Evolutionary conservation across 2,888 invertebrate species (phyloP), one percentile per base, ranked within the genome.

Genomic region (Molanna angustata): DNA sequence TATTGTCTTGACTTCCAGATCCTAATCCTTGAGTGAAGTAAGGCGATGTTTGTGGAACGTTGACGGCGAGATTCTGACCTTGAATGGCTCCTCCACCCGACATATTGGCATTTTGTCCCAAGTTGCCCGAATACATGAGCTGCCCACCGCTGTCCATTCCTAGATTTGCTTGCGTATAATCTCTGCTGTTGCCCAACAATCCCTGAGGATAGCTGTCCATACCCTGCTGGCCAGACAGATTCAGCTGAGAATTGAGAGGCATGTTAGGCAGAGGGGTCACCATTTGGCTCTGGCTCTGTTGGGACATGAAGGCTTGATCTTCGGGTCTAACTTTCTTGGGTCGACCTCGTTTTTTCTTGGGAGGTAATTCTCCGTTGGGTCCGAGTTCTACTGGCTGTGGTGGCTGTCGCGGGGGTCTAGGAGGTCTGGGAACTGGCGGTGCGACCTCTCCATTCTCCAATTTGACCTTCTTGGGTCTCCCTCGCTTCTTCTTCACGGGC

Each of bases 301-400:
- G 27, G 40, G 45, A 27, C 63, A 73, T 42, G 54, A 77, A 66
- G 61, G 76, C 77, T 66, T 80, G 80, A 61, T 76, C 78, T 61
- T 80, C 82, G 65, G 84, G 83, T 43, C 83, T 79, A 58, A 90
- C 84, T 73, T 93, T 94, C 73, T 93, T 93, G 56, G 93, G 92
- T 56, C 92, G 79, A 16, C 93, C 92, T 19, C 93, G 74, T 67
- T 93, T 92, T 72, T 93, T 93, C 74, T 92, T 92, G 57, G 88
- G 86, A 57, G 86, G 83, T 64, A 69, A 69, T 49, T 74, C 75
- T 1, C 66, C 69, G 60, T 61, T 64, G 32, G 67, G 65, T 47
- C 69, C 39, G 65, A 63, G 32, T 62, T 57, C 45, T 35, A 51
- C 33, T 22, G 49, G 54, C 39, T 68, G 65, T 42, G 72, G 68